Percentiles rank a stretch among this genome's conserved stretches.
These are phyloP conservation scores for Cheilosia variabilis DNA, from an alignment of 2,888 invertebrate species.

Conservation along the genomic window DNA sequence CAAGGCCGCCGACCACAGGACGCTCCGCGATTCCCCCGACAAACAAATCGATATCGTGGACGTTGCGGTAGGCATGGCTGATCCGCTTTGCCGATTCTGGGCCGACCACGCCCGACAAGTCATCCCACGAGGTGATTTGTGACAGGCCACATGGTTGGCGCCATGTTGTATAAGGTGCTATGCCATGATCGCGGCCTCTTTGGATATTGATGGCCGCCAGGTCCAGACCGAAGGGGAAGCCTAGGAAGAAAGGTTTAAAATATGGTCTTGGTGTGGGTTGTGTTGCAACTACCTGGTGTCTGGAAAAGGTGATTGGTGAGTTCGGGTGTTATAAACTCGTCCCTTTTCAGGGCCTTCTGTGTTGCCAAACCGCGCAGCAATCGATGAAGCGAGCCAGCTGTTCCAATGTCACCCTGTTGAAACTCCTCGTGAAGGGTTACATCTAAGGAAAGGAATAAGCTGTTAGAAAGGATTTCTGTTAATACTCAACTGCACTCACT, in stretches of 20 bases:
- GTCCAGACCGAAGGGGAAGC: conserved; percentile 91
- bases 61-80: conserved; percentile 86
- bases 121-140: conserved; percentile 87
- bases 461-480: neutral
- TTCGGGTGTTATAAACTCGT: conserved; percentile 92
- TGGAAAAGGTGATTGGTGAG: conserved; percentile 93
- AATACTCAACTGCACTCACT: conserved; percentile 85
- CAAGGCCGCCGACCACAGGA: conserved; percentile 89
- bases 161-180: conserved; percentile 92
- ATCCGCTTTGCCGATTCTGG: conserved; percentile 87
- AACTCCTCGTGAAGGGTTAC: conserved; percentile 92
- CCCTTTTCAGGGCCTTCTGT: conserved; percentile 91
- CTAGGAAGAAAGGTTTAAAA: conserved; percentile 68
- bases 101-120: conserved; percentile 88
- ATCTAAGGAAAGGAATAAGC: conserved; percentile 84
- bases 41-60: conserved; percentile 93
- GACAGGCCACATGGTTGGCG: conserved; percentile 91
- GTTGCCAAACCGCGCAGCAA: conserved; percentile 90
- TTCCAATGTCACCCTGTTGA: conserved; percentile 89
- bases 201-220: conserved; percentile 95
- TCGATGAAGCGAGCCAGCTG: conserved; percentile 91
- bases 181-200: conserved; percentile 93
- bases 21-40: conserved; percentile 93
- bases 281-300: conserved; percentile 84
- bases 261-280: neutral